phyloP scores from a whole-genome alignment of 2,113 vertebrate species.

The Seriola quinqueradiata region DNA sequence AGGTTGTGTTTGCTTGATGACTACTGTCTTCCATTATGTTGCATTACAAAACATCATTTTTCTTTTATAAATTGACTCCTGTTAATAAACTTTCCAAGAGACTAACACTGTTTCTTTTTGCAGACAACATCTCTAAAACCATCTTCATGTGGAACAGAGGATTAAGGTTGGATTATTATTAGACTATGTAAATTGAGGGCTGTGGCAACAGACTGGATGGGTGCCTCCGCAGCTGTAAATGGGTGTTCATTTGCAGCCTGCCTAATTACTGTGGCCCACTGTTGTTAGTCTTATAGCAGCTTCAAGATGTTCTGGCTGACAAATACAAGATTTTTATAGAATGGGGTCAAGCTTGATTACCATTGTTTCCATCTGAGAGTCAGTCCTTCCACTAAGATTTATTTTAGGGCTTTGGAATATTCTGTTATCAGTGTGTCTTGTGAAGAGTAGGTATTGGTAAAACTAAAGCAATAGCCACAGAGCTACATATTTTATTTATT shows the following conservation, averaged over 20 bases:
- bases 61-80: not conserved
- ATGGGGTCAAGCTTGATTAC: not conserved
- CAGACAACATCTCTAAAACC: not conserved
- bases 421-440: too few species aligned
- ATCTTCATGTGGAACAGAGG: not conserved
- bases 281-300: not conserved
- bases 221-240: conserved; percentile 3
- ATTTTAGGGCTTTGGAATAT: too few species aligned
- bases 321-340: not conserved
- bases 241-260: not conserved
- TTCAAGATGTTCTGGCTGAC: not conserved
- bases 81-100: not conserved
- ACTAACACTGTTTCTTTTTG: not conserved
- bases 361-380: not conserved
- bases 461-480: too few species aligned
- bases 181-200: not conserved
- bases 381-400: not conserved
- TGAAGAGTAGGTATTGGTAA: too few species aligned
- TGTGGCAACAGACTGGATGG: not conserved
- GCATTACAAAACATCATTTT: not conserved
- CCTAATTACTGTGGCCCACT: conserved; percentile 12
- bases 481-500: too few species aligned
- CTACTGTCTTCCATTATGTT: not conserved
- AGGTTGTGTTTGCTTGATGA: not conserved
- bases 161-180: not conserved